Percentiles rank a stretch among this genome's conserved stretches.
phyloP scores from a whole-genome alignment of 64 coral and sea anemone genomes.

The Platygyra sinensis region DNA sequence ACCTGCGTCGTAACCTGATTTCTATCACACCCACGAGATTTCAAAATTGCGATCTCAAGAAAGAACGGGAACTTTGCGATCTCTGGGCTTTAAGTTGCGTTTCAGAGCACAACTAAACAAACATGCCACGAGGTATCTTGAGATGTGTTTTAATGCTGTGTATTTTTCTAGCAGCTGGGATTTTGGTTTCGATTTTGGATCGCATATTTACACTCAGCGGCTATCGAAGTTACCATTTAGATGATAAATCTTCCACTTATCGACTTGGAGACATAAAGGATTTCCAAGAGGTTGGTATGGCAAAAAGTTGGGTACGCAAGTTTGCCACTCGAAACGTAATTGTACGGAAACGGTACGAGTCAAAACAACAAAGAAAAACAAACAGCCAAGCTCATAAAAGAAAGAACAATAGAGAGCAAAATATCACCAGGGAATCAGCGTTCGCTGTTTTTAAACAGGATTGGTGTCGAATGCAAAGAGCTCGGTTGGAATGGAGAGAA shows the following conservation, averaged over 20 bases:
- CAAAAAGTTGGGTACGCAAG: neutral
- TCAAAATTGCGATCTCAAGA: too few species aligned
- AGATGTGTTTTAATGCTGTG: neutral
- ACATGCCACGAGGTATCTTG: conserved; percentile 6
- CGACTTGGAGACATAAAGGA: neutral
- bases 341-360: neutral
- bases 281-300: neutral
- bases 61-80: too few species aligned
- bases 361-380: neutral
- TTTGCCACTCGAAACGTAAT: neutral
- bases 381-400: neutral
- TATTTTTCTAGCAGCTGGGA: conserved; percentile 1
- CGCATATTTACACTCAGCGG: neutral
- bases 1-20: too few species aligned
- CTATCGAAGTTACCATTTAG: neutral
- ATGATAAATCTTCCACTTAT: neutral
- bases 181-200: conserved; percentile 1
- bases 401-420: neutral
- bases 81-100: too few species aligned
- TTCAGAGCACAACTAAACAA: neutral
- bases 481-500: conserved; percentile 63
- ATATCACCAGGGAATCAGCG: neutral
- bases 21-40: too few species aligned
- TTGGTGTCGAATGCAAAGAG: conserved; percentile 71
- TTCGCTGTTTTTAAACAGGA: conserved; percentile 44